Evolutionary conservation across 35 echinoderm and acorn worm species (phyloP), one percentile per base, ranked within the genome.

Genomic region (Apostichopus japonicus): DNA sequence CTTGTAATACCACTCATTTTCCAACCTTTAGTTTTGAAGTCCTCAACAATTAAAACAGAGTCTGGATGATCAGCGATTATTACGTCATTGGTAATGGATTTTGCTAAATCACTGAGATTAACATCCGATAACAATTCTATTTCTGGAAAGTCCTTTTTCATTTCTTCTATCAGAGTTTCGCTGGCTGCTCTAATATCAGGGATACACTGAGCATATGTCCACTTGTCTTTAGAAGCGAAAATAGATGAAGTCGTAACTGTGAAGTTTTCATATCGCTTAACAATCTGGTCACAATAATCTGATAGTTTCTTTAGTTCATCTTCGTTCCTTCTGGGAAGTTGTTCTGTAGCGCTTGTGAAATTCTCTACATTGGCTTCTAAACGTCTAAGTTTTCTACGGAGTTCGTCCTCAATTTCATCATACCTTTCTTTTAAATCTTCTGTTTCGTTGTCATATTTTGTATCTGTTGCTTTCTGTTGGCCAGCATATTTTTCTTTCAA

Each of bases 201-300:
- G 70, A 73, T 73, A 73, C 70, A 73, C 70, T 73, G 70, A 22
- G 21, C 70, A 17, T 73, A 11, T 73, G 70, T 73, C 70, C 70
- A 73, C 70, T 73, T 17, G 70, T 73, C 70, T n/a, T 73, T 73
- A 22, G 13, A 73, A 22, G 70, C 70, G 19, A 73, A 19, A 73
- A 73, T 73, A 22, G 70, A 14, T 9, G 86, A 88, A 73, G 67
- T 62, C 8, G 61, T 88, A 22, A 24, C 23, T 23, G 14, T 88
- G 24, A 88, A 65, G 25, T 73, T 88, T 6, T 88, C 61, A 51
- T 53, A 88, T 73, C 86, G 86, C 27, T 73, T 67, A 1, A 14
- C 71, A 63, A 16, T 44, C 8, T 33, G 56, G 17, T 88, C 86
- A 33, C 33, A 88, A 51, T 19, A 44, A 25, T 33, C 33, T 5